Percentiles rank a stretch among this genome's conserved stretches.
These are phyloP conservation scores for Apeltes quadracus DNA, from an alignment of 2,113 vertebrate species.

Conservation along the genomic window DNA sequence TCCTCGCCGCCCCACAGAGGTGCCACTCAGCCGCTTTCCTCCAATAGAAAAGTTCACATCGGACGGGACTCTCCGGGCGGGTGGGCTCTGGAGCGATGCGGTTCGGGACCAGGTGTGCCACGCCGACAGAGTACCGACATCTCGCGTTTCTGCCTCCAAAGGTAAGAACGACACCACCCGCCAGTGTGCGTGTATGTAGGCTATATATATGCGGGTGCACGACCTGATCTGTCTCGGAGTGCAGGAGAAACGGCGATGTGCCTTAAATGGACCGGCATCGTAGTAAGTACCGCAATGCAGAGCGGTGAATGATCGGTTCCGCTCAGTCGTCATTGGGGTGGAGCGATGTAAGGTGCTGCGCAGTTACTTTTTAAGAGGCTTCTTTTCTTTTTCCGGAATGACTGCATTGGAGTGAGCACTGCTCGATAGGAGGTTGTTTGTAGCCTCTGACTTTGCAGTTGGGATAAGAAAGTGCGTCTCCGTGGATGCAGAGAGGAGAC, in stretches of 20 bases:
- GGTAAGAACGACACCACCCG: conserved; percentile 65
- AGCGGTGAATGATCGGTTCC: conserved; percentile 52
- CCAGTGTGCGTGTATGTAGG: neutral
- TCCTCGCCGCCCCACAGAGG: conserved; percentile 12
- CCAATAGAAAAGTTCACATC: conserved; percentile 75
- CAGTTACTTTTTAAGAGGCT: conserved; percentile 33
- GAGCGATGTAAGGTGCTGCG: conserved; percentile 48
- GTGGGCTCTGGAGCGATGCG: conserved; percentile 62
- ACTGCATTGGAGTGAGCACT: conserved; percentile 16
- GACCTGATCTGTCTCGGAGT: neutral
- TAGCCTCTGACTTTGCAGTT: neutral
- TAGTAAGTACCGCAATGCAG: conserved; percentile 86
- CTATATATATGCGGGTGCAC: neutral
- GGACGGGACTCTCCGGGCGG: conserved; percentile 57
- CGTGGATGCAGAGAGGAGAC: conserved; percentile 12
- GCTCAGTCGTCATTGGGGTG: conserved; percentile 47
- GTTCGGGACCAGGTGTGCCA: conserved; percentile 65
- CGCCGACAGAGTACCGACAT: conserved; percentile 39
- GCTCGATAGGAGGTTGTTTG: neutral
- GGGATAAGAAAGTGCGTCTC: neutral
- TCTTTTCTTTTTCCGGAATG: neutral
- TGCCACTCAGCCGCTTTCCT: conserved; percentile 42
- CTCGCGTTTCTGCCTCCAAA: conserved; percentile 35
- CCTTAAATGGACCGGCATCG: conserved; percentile 46
- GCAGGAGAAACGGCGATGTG: neutral